Evolutionary conservation across 2,888 invertebrate genomes (phyloP).

Genomic region (Rhagonycha fulva): DNA sequence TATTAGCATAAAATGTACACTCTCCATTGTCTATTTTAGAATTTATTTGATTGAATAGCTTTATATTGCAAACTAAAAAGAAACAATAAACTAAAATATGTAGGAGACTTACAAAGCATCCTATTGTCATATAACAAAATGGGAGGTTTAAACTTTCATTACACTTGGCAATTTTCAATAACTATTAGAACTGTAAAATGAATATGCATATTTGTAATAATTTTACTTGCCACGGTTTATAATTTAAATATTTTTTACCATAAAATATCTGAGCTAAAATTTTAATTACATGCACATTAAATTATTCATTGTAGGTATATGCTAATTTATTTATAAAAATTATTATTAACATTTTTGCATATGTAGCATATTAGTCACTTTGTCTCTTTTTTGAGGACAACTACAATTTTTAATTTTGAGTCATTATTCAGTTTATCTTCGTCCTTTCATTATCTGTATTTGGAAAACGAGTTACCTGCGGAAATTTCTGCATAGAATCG

Average conservation of each 20-base stretch:
- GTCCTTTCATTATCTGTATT: no score
- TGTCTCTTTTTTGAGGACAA: neutral
- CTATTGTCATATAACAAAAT: constrained; percentile 21
- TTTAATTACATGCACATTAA: neutral
- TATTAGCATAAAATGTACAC: neutral
- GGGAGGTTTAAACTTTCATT: constrained; percentile 16
- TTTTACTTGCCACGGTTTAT: neutral
- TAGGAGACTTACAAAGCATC: constrained; percentile 18
- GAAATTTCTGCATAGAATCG: neutral
- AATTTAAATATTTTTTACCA: neutral
- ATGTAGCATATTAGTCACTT: neutral
- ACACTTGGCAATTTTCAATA: constrained; percentile 7
- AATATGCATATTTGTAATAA: neutral
- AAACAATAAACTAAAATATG: constrained; percentile 23
- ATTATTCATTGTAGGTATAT: neutral
- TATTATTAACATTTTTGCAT: neutral
- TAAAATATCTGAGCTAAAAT: neutral
- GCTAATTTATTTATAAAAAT: neutral
- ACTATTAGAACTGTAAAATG: constrained; percentile 4
- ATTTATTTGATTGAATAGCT: neutral
- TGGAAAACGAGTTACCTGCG: no score
- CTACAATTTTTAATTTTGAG: neutral
- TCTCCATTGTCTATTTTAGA: neutral
- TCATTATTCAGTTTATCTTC: neutral
- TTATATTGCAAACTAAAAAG: constrained; percentile 13